These are phyloP conservation scores for Patella ulyssiponensis DNA, from an alignment of 2,888 invertebrate species.

Conservation along the genomic window DNA sequence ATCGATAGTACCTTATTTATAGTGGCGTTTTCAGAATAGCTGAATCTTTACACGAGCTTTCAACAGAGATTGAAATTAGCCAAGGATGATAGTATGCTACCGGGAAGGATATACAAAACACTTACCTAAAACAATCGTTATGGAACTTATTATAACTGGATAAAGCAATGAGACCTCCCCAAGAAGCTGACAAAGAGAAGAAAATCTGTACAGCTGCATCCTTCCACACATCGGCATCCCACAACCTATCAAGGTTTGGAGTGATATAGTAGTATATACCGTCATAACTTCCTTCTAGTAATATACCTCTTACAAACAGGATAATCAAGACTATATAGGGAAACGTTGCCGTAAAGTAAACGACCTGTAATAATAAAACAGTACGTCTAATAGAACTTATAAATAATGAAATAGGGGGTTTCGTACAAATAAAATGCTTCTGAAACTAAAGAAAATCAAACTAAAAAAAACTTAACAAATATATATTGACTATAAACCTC, in stretches of 20 bases:
- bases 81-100: too few relatives aligned
- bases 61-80: too few relatives aligned
- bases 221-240: conserved; percentile 67
- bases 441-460: too few relatives aligned
- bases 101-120: neutral
- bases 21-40: too few relatives aligned
- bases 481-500: too few relatives aligned
- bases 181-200: conserved; percentile 69
- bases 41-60: too few relatives aligned
- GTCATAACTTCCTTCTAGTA: conserved; percentile 58
- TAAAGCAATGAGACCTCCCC: conserved; percentile 73
- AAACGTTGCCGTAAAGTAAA: conserved; percentile 69
- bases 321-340: conserved; percentile 66
- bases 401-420: too few relatives aligned
- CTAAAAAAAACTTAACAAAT: too few relatives aligned
- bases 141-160: conserved; percentile 72
- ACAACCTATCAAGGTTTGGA: conserved; percentile 57
- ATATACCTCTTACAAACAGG: conserved; percentile 61
- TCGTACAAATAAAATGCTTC: too few relatives aligned
- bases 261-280: conserved; percentile 68
- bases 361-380: conserved; percentile 48
- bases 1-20: too few relatives aligned
- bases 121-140: conserved; percentile 66
- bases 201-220: conserved; percentile 71
- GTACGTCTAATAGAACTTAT: too few relatives aligned